Evolutionary conservation across 2,888 invertebrate species (phyloP).

Genomic region (Ectobius pallidus): DNA sequence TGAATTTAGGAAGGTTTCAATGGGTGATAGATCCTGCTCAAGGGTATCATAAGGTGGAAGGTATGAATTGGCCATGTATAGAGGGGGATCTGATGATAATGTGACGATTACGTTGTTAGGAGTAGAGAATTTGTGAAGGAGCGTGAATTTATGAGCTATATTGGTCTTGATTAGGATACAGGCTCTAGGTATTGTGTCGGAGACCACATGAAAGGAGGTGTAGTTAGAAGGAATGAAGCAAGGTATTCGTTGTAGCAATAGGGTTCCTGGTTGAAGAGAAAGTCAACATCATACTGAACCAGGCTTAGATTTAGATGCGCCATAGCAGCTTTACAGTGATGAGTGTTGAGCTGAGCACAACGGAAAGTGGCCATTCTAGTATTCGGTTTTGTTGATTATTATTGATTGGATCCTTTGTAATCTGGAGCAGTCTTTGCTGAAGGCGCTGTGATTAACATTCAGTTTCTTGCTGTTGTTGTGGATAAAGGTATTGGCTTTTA

Average conservation of each 20-base stretch:
- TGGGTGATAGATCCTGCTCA: no score
- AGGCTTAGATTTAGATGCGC: background rate
- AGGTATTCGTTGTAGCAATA: background rate
- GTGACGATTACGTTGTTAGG: no score
- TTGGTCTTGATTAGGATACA: background rate
- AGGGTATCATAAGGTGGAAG: no score
- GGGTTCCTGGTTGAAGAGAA: background rate
- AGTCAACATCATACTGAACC: background rate
- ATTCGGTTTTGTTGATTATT: no score
- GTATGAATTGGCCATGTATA: background rate
- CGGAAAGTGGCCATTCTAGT: no score
- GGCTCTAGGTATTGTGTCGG: background rate
- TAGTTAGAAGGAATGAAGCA: background rate
- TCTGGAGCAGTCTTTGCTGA: no score
- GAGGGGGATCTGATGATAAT: no score
- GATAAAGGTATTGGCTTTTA: background rate
- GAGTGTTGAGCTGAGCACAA: background rate
- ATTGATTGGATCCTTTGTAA: no score
- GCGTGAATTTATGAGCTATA: constrained; percentile 3
- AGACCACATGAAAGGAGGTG: background rate
- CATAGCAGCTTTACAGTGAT: constrained; percentile 3
- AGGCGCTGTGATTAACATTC: no score
- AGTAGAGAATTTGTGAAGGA: no score
- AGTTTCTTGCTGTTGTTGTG: no score
- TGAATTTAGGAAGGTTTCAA: no score